phyloP scores from a whole-genome alignment of 1,140 invertebrate genomes.

The Conus ventricosus region DNA sequence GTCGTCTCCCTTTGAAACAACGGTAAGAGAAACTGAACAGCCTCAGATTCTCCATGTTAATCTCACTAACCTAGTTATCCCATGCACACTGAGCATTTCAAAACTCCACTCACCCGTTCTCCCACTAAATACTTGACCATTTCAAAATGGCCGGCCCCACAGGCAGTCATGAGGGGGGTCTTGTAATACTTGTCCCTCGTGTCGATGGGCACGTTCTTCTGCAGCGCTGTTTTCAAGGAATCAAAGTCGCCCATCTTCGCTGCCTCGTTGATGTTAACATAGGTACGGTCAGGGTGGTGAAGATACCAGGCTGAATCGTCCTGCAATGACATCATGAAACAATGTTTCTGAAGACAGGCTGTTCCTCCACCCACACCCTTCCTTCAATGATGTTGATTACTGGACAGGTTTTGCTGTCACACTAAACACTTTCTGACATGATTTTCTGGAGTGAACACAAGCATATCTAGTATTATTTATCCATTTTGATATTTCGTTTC shows the following conservation, averaged over 20 bases:
- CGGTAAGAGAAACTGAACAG: too few relatives aligned
- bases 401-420: too few relatives aligned
- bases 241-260: conserved; percentile 70
- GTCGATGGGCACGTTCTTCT: conserved; percentile 69
- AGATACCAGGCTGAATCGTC: conserved; percentile 76
- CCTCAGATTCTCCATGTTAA: too few relatives aligned
- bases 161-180: conserved; percentile 74
- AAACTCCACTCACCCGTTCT: conserved; percentile 67
- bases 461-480: too few relatives aligned
- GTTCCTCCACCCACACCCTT: neutral
- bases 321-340: conserved; percentile 37
- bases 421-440: too few relatives aligned
- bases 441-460: too few relatives aligned
- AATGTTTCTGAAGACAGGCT: neutral
- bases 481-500: too few relatives aligned
- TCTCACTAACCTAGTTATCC: too few relatives aligned
- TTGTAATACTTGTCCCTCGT: conserved; percentile 74
- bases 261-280: conserved; percentile 73
- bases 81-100: too few relatives aligned
- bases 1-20: too few relatives aligned
- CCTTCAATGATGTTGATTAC: too few relatives aligned
- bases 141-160: conserved; percentile 66
- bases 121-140: conserved; percentile 72
- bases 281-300: conserved; percentile 69
- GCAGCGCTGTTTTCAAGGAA: conserved; percentile 69